Base-by-base conservation (phyloP, 2,113 vertebrate species). In the Benitochromis conjunctus region DNA sequence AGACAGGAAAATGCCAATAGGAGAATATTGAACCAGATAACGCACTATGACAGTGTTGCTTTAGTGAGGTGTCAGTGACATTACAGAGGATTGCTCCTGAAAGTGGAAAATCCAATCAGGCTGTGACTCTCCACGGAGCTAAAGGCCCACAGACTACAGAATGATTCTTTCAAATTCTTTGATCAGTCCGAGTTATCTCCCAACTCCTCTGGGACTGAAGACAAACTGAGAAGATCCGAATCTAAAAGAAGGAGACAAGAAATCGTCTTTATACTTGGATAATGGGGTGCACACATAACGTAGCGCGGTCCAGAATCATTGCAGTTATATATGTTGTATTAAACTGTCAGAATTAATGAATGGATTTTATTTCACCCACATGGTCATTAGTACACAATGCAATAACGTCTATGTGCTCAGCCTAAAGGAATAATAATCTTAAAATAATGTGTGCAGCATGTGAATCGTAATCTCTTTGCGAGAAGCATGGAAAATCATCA, bases 71-170 rank as follows among this genome's bases (percentile, higher is more conserved):
- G 91, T 87, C 90, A 53, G 69, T 91, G 87, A 90, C 86, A 91
- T 89, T 90, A 94, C 60, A 66, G 88, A 90, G 86, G 84, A 94
- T 87, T 84, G 86, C 82, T 92, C 88, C 90, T 81, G 80, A 89
- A 93, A 90, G 94, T 92, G 86, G 88, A 90, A 94, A 94, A 95
- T 94, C 93, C 92, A 94, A 94, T 95, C 89, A 91, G 74, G 76
- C 85, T 43, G 46, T 91, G 87, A 86, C 87, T 86, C 85, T 88
- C 89, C 86, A 41, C 14, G 66, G 62, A 91, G 85, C 79, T 48
- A 57, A 89, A 88, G 83, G 85, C 62, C 82, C 54, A 36, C 80
- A 89, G 90, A 92, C 87, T 78, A 34, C 77, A 85, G 84, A 89
- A 62, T 82, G 89, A 91, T 87, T 91, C 91, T 92, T 92, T 92